A percentile compares a stretch with the other conserved stretches of the same genome.
Evolutionary conservation across 2,888 invertebrate genomes (phyloP).

Genomic region (Torymus auratus): DNA sequence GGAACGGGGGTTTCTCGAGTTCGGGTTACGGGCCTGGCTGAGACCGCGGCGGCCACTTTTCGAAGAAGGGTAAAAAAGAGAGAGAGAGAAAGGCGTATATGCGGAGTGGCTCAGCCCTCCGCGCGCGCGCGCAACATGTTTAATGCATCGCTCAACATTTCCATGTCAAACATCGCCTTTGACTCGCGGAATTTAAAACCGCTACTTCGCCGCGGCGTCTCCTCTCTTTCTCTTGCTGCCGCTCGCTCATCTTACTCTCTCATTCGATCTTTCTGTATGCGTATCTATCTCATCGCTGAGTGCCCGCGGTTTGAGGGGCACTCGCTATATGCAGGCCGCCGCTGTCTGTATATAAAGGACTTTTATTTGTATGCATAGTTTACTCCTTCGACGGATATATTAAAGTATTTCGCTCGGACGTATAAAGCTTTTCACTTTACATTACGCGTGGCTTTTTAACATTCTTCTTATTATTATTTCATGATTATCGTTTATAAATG

Average conservation of each 20-base stretch:
- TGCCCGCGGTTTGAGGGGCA: slow-evolving; percentile 4
- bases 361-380: slow-evolving; percentile 36
- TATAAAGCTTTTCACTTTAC: no score
- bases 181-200: slow-evolving; percentile 76
- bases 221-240: background rate
- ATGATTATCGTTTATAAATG: no score
- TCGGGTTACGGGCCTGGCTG: slow-evolving; percentile 59
- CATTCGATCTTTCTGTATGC: slow-evolving; percentile 22
- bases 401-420: no score
- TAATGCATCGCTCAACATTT: slow-evolving; percentile 76
- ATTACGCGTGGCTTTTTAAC: no score
- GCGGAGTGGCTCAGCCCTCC: slow-evolving; percentile 64
- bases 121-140: slow-evolving; percentile 69
- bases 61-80: slow-evolving; percentile 58
- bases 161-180: slow-evolving; percentile 77
- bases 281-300: slow-evolving; percentile 40
- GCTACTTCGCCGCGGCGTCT: slow-evolving; percentile 59
- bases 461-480: no score
- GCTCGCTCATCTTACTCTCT: background rate
- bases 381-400: no score
- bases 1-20: slow-evolving; percentile 47
- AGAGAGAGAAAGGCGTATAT: slow-evolving; percentile 41
- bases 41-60: slow-evolving; percentile 33
- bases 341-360: background rate
- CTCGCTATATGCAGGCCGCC: background rate